These are phyloP conservation scores for Scleropages formosus DNA, from an alignment of 2,797 vertebrate genomes.

Conservation along the genomic window DNA sequence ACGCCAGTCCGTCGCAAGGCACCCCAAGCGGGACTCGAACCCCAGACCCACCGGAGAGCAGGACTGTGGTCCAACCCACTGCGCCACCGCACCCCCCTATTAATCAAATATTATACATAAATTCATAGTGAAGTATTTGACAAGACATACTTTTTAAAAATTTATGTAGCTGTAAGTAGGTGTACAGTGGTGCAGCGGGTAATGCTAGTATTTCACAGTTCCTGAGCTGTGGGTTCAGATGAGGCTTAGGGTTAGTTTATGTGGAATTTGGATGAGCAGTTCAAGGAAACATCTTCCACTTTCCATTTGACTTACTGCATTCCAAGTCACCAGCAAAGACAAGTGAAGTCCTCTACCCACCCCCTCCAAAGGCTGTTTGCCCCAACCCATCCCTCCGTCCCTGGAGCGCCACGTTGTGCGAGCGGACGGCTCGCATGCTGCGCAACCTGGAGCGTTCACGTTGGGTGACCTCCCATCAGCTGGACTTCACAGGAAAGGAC, in stretches of 20 bases:
- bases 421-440: conserved; percentile 67
- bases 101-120: too few relatives aligned
- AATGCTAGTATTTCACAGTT: too few relatives aligned
- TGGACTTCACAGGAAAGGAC: conserved; percentile 69
- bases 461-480: conserved; percentile 70
- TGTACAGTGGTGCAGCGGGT: too few relatives aligned
- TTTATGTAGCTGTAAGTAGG: neutral
- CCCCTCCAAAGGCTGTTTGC: conserved; percentile 57
- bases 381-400: conserved; percentile 58
- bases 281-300: neutral
- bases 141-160: neutral
- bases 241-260: too few relatives aligned
- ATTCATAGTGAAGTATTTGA: too few relatives aligned
- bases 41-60: too few relatives aligned
- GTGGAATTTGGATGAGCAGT: too few relatives aligned
- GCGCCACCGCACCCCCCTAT: too few relatives aligned
- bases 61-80: too few relatives aligned
- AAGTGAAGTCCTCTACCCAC: conserved; percentile 62
- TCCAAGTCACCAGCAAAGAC: conserved; percentile 57
- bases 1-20: too few relatives aligned
- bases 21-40: too few relatives aligned
- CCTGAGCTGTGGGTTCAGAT: too few relatives aligned
- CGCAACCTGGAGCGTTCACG: conserved; percentile 65
- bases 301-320: conserved; percentile 54
- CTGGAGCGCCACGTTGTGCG: conserved; percentile 54